Base-by-base conservation (phyloP, 2,797 vertebrate genomes). In the Distichodus sexfasciatus region DNA sequence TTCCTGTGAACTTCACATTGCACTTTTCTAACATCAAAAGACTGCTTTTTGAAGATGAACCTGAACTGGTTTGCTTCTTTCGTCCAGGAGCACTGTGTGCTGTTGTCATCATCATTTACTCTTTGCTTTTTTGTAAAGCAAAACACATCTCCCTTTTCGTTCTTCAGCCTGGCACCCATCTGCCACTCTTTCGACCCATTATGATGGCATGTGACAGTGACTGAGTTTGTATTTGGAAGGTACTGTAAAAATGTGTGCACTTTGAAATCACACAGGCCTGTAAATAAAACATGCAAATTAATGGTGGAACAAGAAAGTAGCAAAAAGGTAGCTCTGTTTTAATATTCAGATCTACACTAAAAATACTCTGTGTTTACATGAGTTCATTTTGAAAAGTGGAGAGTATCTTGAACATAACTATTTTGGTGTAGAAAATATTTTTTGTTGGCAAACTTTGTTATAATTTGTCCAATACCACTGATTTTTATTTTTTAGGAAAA, bases 181-280 rank as follows among this genome's bases (percentile, higher is more conserved):
- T 0, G 8, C 41, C 6, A 8, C 1, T 0, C 0, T 5, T 4
- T 0, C 0, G 6, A 0, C 17, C 1, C 29, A 10, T 19, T 0
- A 54, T 59, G 6, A 21, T 40, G n/a, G 31, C 80, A 81, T 19
- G 33, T 65, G 24, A 81, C 43, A 12, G 1, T 71, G 23, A 78
- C 51, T 6, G 61, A 59, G 31, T 28, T 46, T 8, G 67, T 35
- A 0, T 31, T n/a, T n/a, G 40, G 17, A 3, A 50, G 43, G 29
- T 40, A 65, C 31, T 50, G 33, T 15, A 64, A 31, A 40, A 31
- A 11, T 9, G 61, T 66, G 6, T 19, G 14, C 53, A 50, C 43
- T 6, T 24, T 21, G 26, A 60, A 29, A 17, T 8, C 31, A 26
- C 8, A n/a, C 21, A n/a, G 24, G 15, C 9, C 19, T n/a, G n/a